Evolutionary conservation across 2,797 vertebrate species (phyloP).

Genomic region (Hybognathus amarus): DNA sequence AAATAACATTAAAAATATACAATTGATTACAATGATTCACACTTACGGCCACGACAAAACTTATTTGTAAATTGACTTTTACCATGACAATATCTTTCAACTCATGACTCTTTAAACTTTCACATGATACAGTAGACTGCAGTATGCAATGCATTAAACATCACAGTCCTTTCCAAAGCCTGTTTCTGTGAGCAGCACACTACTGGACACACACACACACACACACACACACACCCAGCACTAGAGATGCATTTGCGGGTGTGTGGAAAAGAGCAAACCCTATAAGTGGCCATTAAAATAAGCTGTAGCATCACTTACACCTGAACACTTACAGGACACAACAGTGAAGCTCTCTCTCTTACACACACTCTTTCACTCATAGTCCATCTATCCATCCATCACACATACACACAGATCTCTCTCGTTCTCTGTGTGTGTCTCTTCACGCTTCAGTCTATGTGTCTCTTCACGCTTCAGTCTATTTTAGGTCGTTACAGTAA

Average conservation of each 20-base stretch:
- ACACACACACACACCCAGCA: slow-evolving; percentile 32
- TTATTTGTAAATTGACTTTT: neutral
- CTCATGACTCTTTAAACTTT: neutral
- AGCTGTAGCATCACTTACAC: slow-evolving; percentile 53
- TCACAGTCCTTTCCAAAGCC: neutral
- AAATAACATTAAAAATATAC: neutral
- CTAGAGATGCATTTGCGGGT: slow-evolving; percentile 51
- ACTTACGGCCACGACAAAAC: neutral
- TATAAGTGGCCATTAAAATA: slow-evolving; percentile 55
- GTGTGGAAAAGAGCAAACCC: slow-evolving; percentile 45
- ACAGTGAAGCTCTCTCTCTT: slow-evolving; percentile 7
- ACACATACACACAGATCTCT: neutral
- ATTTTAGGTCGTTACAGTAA: neutral
- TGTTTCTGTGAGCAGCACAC: slow-evolving; percentile 21
- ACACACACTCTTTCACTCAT: slow-evolving; percentile 7
- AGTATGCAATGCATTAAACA: neutral
- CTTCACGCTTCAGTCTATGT: neutral
- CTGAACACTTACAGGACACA: slow-evolving; percentile 45
- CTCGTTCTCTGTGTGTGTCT: neutral
- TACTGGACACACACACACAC: slow-evolving; percentile 31
- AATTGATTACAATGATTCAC: neutral
- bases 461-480: neutral
- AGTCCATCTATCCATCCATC: slow-evolving; percentile 12
- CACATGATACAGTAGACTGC: neutral
- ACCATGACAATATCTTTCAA: neutral